Evolutionary conservation across 2,797 vertebrate genomes (phyloP), one percentile per base, ranked within the genome.

Genomic region (Crax fasciolata): DNA sequence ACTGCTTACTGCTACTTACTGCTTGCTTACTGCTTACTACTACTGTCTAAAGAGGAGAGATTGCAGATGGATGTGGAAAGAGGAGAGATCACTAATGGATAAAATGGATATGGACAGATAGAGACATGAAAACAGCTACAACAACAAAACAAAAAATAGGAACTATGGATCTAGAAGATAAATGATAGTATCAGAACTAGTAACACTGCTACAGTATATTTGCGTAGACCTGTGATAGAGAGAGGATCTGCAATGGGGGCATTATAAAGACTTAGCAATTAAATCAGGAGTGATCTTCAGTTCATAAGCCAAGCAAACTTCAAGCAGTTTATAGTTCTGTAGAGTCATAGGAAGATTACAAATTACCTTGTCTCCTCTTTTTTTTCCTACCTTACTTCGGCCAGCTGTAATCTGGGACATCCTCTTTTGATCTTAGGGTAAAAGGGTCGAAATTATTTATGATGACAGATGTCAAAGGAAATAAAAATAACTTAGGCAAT

Each of bases 401-500:
- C 38, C 63, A 66, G n/a, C n/a, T 74, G 20, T 61, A 86, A 80
- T 54, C 30, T 77, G 25, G 13, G 43, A 19, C 38, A 94, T 38
- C 8, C 59, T 54, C 32, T 65, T 95, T 61, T 59, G 58, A 83
- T 83, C 30, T 70, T 62, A 92, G 32, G 27, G 82, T 65, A 77
- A 91, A 85, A 87, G 13, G 27, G 32, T 67, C 75, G 21, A 72
- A 89, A 87, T 71, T 83, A 71, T 80, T 93, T 80, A 85, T 54
- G 23, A 84, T 75, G 72, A 91, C 49, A 89, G 92, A 95, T 81
- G 55, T 85, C 62, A 74, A 78, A 91, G 89, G 84, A 95, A 96
- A 93, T 73, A 92, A 73, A 78, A 93, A 85, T 89, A 95, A 91
- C 38, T 81, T 81, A 71, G 75, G 76, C 92, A 95, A 94, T 95